Conservation (phyloP, 2,113 vertebrate genomes). For the Seriola aureovittata region DNA sequence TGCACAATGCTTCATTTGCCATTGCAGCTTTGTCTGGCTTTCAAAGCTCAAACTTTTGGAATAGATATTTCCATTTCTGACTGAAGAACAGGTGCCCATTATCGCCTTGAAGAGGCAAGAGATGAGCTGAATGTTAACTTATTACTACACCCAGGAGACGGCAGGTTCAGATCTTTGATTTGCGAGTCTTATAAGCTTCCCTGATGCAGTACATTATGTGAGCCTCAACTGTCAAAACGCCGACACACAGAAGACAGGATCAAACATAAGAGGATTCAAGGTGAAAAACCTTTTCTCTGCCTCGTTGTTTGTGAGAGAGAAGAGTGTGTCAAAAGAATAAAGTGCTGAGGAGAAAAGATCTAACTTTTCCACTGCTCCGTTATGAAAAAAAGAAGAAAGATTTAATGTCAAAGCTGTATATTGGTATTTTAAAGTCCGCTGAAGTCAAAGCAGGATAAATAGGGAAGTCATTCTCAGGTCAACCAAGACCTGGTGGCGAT, state of each 20-base stretch:
- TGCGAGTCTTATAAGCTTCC: slow-evolving; percentile 10
- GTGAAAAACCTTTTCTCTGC: slow-evolving; percentile 38
- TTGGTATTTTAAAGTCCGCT: slow-evolving; percentile 23
- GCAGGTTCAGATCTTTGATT: slow-evolving; percentile 50
- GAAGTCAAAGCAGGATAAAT: slow-evolving; percentile 29
- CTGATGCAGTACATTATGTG: slow-evolving; percentile 21
- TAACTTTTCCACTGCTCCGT: slow-evolving; percentile 25
- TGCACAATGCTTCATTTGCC: slow-evolving; percentile 27
- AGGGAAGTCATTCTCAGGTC: slow-evolving; percentile 11
- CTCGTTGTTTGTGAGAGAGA: slow-evolving; percentile 27
- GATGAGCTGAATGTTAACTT: slow-evolving; percentile 57
- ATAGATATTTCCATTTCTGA: slow-evolving; percentile 46
- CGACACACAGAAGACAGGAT: slow-evolving; percentile 41
- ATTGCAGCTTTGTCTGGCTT: slow-evolving; percentile 31
- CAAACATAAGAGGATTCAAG: slow-evolving; percentile 61
- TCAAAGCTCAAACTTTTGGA: slow-evolving; percentile 45
- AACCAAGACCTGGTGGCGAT: not conserved
- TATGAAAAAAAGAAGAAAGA: not conserved
- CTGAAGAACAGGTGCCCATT: slow-evolving; percentile 49
- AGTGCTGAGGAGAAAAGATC: slow-evolving; percentile 33
- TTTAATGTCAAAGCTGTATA: slow-evolving; percentile 38
- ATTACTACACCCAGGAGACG: slow-evolving; percentile 41
- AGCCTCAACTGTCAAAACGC: slow-evolving; percentile 47
- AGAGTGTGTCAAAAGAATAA: slow-evolving; percentile 39
- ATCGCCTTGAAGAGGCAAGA: slow-evolving; percentile 36